Conservation (phyloP, 2,113 vertebrate genomes). For the Paradoxurus hermaphroditus region DNA sequence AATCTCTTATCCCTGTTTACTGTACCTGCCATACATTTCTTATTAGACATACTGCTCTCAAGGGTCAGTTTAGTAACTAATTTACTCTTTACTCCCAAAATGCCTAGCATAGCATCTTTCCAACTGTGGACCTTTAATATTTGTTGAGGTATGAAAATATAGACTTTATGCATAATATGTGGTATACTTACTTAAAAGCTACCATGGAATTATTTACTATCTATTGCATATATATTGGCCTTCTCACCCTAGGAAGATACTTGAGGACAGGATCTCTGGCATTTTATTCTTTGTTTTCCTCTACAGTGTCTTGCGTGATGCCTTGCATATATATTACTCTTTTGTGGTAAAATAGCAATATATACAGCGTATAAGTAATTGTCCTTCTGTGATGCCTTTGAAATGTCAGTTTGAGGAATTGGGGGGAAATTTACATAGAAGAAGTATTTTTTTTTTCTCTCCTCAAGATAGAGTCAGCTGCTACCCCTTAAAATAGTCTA, state of each 20-base stretch:
- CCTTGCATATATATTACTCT: neutral
- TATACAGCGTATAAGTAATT: slow-evolving; percentile 15
- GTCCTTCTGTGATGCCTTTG: slow-evolving; percentile 26
- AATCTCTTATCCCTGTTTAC: neutral
- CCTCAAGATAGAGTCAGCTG: slow-evolving; percentile 59
- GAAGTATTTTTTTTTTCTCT: slow-evolving; percentile 5
- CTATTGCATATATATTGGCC: neutral
- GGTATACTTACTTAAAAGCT: slow-evolving; percentile 12
- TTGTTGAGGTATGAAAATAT: neutral
- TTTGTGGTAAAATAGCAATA: neutral
- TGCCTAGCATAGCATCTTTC: neutral
- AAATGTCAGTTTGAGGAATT: slow-evolving; percentile 48
- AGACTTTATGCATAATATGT: neutral
- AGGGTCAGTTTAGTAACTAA: neutral
- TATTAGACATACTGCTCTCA: neutral
- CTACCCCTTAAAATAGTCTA: slow-evolving; percentile 74
- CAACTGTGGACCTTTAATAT: neutral
- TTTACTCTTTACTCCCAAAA: neutral
- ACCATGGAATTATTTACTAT: neutral
- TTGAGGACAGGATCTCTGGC: neutral
- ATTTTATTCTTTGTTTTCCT: slow-evolving; percentile 25
- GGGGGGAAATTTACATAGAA: slow-evolving; percentile 33
- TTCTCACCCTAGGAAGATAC: neutral
- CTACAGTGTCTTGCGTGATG: neutral
- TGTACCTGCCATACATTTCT: neutral